Base-by-base conservation (phyloP, 2,113 vertebrate species). In the Engraulis encrasicolus region DNA sequence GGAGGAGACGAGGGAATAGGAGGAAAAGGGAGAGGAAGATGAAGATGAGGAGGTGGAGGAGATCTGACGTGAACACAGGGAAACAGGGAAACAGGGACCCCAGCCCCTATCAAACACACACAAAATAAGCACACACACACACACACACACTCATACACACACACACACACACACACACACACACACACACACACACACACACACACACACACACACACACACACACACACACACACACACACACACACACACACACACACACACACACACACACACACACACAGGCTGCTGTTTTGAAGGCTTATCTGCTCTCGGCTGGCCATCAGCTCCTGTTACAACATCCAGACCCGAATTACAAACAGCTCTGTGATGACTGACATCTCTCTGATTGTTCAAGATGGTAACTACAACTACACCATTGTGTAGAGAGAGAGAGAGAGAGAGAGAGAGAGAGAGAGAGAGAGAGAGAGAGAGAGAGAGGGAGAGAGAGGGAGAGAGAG, bases 151-250 rank as follows among this genome's bases (percentile, higher is more conserved):
- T 9, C 40, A 3, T 5, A 77, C 82, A 83, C 61, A 83, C 77
- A 58, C 3, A 45, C 40, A 45, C 3, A 3, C 40, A 45, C 40
- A 45, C 84, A 85, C 84, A 87, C 84, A 38, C n/a, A 50, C 38
- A 83, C 81, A 81, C 50, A 45, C 3, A 45, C 40, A 45, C 40
- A 45, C 40, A 45, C 40, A 45, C 40, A 45, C 40, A 45, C 40
- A 45, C 40, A 45, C 40, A 45, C 40, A 45, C 40, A 45, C 40
- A 45, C 40, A 45, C 40, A 45, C 40, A 45, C 40, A 45, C 40
- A 3, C 40, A 3, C n/a, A 3, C 40, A 3, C 40, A 45, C 40
- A 3, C 14, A 23, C 27, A 18, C 11, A 7, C 9, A 71, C n/a
- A 71, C 61, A 15, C 27, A 34, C 27, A 15, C 2, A 9, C 1